Base-by-base conservation (phyloP, 37 sponge, comb jelly and placozoan species). In the Aplysina aerophoba region DNA sequence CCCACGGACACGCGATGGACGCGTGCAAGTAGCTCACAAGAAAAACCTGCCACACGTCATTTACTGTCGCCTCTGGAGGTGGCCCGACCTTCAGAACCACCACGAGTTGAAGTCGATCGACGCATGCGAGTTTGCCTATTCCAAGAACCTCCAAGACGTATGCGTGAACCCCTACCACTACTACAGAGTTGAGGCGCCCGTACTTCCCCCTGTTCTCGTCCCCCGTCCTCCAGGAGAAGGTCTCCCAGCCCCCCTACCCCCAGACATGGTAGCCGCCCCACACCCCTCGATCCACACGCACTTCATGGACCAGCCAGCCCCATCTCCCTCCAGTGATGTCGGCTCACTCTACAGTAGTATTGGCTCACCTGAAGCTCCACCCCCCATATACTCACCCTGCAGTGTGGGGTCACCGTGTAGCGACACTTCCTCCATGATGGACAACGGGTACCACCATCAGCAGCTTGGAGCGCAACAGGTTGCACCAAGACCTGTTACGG, bases 101-200 rank as follows among this genome's bases (percentile, higher is more conserved):
- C 87, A 90, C 75, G 91, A 90, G 54, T 73, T 90, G 33, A 90
- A 83, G 80, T 58, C 87, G 0, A 60, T 86, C n/a, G 91, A 90
- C 0, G 16, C 84, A 30, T 90, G 91, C 59, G 91, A 83, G 55
- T 84, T 61, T 78, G 91, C 80, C 4, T 90, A 79, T 63, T 72
- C 79, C 64, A 82, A 78, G 80, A 86, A 86, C 38, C 63, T 60
- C 4, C 62, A 50, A 11, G 91, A 90, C 34, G 91, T 90, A 5
- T 90, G 91, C 60, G 66, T 90, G 80, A 90, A 90, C 27, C 91
- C 91, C 0, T 90, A 90, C 60, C 91, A 90, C 71, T 90, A 90
- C 63, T 37, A 54, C 24, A 78, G 91, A 54, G 87, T 90, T 28
- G 91, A 86, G 37, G 57, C 80, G 35, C 87, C 81, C 27, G 83